phyloP scores from a whole-genome alignment of 2,888 invertebrate genomes.

The Prosapia bicincta region DNA sequence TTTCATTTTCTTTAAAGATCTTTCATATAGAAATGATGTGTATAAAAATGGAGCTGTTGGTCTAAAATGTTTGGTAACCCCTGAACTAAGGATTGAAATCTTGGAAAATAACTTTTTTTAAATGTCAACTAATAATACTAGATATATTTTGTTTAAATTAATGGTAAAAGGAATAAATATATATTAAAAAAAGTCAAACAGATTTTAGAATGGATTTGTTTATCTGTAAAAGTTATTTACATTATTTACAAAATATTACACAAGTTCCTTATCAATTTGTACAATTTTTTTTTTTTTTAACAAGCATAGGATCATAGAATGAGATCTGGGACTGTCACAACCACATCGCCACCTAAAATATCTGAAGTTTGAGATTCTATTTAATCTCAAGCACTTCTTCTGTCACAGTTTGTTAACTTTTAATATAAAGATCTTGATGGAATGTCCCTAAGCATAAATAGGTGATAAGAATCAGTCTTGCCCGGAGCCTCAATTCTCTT shows the following conservation, averaged over 20 bases:
- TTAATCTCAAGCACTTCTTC: not conserved
- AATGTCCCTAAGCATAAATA: slow-evolving; percentile 2
- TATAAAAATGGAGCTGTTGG: too few relatives aligned
- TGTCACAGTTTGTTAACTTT: not conserved
- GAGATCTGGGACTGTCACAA: slow-evolving; percentile 24
- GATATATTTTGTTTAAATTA: too few relatives aligned
- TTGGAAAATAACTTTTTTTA: too few relatives aligned
- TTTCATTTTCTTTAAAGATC: too few relatives aligned
- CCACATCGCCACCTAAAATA: slow-evolving; percentile 6
- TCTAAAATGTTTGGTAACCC: too few relatives aligned
- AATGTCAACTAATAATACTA: too few relatives aligned
- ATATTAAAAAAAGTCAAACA: not conserved
- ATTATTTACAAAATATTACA: slow-evolving; percentile 37
- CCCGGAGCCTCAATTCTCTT: slow-evolving; percentile 2
- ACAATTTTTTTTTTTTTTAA: slow-evolving; percentile 13
- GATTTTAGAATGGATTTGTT: slow-evolving; percentile 31
- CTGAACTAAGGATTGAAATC: too few relatives aligned
- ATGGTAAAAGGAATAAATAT: not conserved
- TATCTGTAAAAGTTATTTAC: slow-evolving; percentile 37
- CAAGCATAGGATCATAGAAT: slow-evolving; percentile 24
- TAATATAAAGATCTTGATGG: slow-evolving; percentile 2
- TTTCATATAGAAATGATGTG: too few relatives aligned
- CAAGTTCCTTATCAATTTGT: slow-evolving; percentile 23
- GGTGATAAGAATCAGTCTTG: slow-evolving; percentile 2
- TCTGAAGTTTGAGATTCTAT: not conserved